These are phyloP conservation scores for Antigone vipio DNA, from an alignment of 2,113 vertebrate species.

Conservation along the genomic window DNA sequence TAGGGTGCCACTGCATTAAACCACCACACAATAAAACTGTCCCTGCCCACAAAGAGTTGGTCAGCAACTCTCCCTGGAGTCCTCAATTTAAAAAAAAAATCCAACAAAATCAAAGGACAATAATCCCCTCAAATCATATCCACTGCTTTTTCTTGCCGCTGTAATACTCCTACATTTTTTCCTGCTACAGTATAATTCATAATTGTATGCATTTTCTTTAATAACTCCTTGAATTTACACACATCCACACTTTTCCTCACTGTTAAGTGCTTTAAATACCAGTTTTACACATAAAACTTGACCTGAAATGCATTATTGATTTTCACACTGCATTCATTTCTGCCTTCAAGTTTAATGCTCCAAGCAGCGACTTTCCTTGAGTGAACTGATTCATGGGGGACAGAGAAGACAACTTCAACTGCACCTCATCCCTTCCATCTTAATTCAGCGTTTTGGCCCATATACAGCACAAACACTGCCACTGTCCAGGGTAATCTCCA, in stretches of 20 bases:
- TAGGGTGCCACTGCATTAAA: background rate
- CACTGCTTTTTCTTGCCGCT: background rate
- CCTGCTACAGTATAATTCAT: background rate
- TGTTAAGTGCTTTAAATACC: background rate
- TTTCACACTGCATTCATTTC: background rate
- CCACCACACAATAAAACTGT: background rate
- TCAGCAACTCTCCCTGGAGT: background rate
- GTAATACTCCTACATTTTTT: background rate
- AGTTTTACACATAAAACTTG: background rate
- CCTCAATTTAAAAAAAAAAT: background rate
- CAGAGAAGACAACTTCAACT: background rate
- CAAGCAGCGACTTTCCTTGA: background rate
- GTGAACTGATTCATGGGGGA: background rate
- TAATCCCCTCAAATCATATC: background rate
- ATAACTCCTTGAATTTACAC: background rate
- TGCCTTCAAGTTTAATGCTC: background rate
- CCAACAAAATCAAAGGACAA: background rate
- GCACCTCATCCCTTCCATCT: background rate
- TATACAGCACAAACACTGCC: background rate
- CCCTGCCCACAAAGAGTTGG: background rate
- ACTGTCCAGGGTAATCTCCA: background rate
- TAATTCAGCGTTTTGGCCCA: background rate
- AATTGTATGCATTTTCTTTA: background rate
- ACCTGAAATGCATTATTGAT: background rate
- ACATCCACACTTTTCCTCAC: background rate